phyloP scores from a whole-genome alignment of 1,140 invertebrate species.

The Thalassaphorura encarpata region DNA sequence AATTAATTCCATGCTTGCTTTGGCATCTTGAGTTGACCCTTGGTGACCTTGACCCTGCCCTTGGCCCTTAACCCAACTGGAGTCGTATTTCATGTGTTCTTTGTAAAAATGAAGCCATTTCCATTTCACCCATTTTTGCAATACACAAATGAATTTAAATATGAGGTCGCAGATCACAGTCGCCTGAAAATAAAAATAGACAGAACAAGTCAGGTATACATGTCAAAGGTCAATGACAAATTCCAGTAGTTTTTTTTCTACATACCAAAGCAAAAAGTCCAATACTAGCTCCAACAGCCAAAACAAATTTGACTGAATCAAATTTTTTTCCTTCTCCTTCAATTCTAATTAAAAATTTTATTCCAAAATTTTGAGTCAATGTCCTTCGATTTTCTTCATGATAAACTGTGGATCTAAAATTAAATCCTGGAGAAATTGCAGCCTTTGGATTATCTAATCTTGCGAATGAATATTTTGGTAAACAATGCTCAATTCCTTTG shows the following conservation, averaged over 20 bases:
- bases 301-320: constrained; percentile 40
- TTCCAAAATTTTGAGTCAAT: constrained; percentile 45
- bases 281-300: constrained; percentile 46
- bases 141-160: not conserved
- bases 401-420: constrained; percentile 33
- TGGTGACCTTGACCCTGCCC: too few relatives aligned
- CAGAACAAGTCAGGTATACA: not conserved
- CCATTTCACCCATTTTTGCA: too few relatives aligned
- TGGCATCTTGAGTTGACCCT: too few relatives aligned
- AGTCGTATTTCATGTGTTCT: too few relatives aligned
- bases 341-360: constrained; percentile 44
- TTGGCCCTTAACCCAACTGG: too few relatives aligned
- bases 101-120: too few relatives aligned
- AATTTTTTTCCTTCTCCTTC: constrained; percentile 44
- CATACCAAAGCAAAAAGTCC: constrained; percentile 44
- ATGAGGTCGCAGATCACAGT: not conserved
- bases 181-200: not conserved
- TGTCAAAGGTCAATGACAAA: not conserved
- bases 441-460: constrained; percentile 38
- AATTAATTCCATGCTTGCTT: too few relatives aligned
- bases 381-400: constrained; percentile 29
- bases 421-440: constrained; percentile 39
- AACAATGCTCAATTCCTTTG: constrained; percentile 35
- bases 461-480: constrained; percentile 43
- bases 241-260: constrained; percentile 11